A percentile compares a stretch with the other conserved stretches of the same genome.
phyloP scores from a whole-genome alignment of 2,113 vertebrate species.

The Cyanoderma ruficeps region DNA sequence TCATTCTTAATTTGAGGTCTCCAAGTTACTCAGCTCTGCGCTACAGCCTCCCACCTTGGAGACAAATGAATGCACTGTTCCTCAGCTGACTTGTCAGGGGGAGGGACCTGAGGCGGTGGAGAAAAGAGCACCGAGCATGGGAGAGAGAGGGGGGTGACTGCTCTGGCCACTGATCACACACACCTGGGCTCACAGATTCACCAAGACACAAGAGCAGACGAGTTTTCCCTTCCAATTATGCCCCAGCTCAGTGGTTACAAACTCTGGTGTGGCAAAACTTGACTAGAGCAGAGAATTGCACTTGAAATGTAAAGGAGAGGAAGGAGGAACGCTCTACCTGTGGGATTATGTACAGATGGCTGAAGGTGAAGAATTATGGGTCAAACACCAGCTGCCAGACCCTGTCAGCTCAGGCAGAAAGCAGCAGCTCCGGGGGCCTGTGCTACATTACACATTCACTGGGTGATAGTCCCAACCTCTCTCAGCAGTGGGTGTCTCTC shows the following conservation, averaged over 20 bases:
- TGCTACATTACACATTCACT: neutral
- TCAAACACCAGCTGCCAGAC: neutral
- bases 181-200: neutral
- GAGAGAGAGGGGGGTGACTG: neutral
- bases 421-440: neutral
- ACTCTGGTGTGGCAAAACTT: neutral
- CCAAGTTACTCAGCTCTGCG: neutral
- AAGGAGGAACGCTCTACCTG: neutral
- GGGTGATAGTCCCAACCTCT: neutral
- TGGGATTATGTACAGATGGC: neutral
- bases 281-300: neutral
- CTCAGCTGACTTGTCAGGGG: slow-evolving; percentile 32
- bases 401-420: neutral
- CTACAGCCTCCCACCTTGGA: slow-evolving; percentile 49
- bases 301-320: neutral
- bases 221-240: slow-evolving; percentile 29
- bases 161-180: neutral
- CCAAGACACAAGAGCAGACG: neutral
- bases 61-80: neutral
- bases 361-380: neutral
- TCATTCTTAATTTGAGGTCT: slow-evolving; percentile 11
- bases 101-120: neutral
- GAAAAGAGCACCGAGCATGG: neutral
- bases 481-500: neutral
- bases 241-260: neutral